Evolutionary conservation across 2,888 invertebrate genomes (phyloP), one percentile per base, ranked within the genome.

Genomic region (Pycnomerus fuliginosus): DNA sequence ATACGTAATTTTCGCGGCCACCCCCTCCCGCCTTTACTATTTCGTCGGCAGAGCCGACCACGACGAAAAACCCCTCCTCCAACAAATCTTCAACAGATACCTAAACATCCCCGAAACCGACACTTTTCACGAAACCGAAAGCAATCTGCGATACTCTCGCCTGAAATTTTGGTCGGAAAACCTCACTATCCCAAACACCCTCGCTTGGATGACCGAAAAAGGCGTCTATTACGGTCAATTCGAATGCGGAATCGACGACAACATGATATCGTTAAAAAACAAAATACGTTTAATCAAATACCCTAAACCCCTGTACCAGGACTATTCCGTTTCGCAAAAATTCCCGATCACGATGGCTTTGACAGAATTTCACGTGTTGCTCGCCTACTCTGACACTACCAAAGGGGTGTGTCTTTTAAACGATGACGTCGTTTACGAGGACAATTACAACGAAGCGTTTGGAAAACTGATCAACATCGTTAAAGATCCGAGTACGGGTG

Each of bases 291-390:
- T 74, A 11, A 64, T 70, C 1, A 60, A 66, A 15, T 74, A 71
- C 50, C 72, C 74, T 1, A 67, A 69, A 53, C 64, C 70, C 15
- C 50, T 63, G 15, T 68, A 70, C 40, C 63, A 68, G 42, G 68
- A 70, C 44, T 61, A 60, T 53, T 63, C 67, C 1, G 59, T 61
- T 11, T 59, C 64, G n/a, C 59, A 53, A 29, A 68, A 69, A 38
- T 63, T 61, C 1, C 88, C 93, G 0, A 74, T 87, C 23, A 80
- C 87, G 0, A 85, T 94, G 62, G 84, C 90, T 1, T 74, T 94
- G 35, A 95, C 95, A 0, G 88, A 95, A 70, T 96, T 93, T 73
- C 96, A 97, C 71, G 85, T 87, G 0, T 71, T 96, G 1, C 75
- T 95, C 7, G 82, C 94, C 54, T 95, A 88, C 68, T 74, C 82